These are phyloP conservation scores for Gadopsis bispinosus DNA, from an alignment of 2,797 vertebrate genomes.

Conservation along the genomic window DNA sequence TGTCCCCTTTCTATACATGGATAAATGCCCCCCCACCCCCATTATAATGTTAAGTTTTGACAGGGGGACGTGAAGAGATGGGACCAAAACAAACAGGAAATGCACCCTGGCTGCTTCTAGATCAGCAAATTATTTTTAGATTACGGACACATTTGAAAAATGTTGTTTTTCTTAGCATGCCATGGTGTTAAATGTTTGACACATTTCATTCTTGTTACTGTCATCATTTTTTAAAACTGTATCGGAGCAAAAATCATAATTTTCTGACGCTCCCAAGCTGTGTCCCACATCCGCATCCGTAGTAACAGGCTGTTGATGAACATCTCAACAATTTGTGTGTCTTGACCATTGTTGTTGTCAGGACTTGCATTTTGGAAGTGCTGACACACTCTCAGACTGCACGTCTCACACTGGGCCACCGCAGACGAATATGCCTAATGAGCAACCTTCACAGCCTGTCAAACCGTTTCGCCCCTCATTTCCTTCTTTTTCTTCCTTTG, in stretches of 20 bases:
- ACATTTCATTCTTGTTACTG: constrained; percentile 20
- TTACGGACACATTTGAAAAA: neutral
- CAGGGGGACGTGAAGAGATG: neutral
- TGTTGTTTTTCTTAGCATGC: neutral
- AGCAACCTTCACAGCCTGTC: constrained; percentile 65
- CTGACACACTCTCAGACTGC: constrained; percentile 46
- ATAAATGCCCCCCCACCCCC: neutral
- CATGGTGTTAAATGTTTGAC: constrained; percentile 38
- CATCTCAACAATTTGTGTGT: neutral
- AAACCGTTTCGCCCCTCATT: constrained; percentile 15
- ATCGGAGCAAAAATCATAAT: constrained; percentile 4
- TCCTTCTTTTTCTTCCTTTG: constrained; percentile 18
- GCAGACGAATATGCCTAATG: constrained; percentile 57
- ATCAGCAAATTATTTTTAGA: neutral
- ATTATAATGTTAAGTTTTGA: neutral
- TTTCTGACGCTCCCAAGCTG: neutral
- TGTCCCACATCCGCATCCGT: neutral
- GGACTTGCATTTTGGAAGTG: constrained; percentile 21
- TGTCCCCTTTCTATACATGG: neutral
- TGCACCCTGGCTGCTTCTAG: neutral
- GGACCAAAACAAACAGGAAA: constrained; percentile 31
- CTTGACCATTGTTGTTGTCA: constrained; percentile 31
- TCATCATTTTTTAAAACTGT: constrained; percentile 40
- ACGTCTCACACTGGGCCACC: constrained; percentile 36
- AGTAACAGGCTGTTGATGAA: neutral